Base-by-base conservation (phyloP, 2,888 invertebrate species). In the Nephrotoma appendiculata region DNA sequence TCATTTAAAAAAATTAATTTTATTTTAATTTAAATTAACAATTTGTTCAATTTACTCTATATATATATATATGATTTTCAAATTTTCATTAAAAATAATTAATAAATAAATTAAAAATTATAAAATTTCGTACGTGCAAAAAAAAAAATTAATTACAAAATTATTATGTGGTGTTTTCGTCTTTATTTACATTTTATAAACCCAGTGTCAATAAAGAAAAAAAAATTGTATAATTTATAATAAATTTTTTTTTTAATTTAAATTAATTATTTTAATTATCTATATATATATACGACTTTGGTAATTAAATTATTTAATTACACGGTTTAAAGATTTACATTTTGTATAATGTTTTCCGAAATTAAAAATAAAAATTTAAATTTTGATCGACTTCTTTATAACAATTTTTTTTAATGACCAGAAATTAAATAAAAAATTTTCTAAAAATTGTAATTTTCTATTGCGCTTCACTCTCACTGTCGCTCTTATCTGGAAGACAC, bases 381-480 rank as follows among this genome's bases (percentile, higher is more conserved):
- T 71, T 71, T 57, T 57, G 52, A 57, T 71, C 71, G 31, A 71
- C 71, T 71, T 71, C 71, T 71, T 71, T 71, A 31, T 57, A 19
- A 44, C 0, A 44, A 9, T 52, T 52, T 52, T 15, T 52, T 57
- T 57, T 57, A 15, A 57, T 57, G 52, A 57, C 52, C 52, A 57
- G 52, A 57, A 15, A 57, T 57, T 57, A 57, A 57, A 52, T 52
- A 19, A 9, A 15, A 52, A 52, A 31, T 31, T 52, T 52, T 19
- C 19, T 52, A n/a, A 52, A 15, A 52, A 52, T 31, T 31, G 6
- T 19, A 71, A 71, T 9, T 71, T 31, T 9, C 31, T 71, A 71
- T 19, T 97, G 97, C 93, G 96, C 97, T 94, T 97, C 97, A 93
- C 97, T 97, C 93, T 97, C 97, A 93, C 96, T 97, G 94, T 97